phyloP scores from a whole-genome alignment of 1,140 invertebrate species.

The Lordiphosa mommai region DNA sequence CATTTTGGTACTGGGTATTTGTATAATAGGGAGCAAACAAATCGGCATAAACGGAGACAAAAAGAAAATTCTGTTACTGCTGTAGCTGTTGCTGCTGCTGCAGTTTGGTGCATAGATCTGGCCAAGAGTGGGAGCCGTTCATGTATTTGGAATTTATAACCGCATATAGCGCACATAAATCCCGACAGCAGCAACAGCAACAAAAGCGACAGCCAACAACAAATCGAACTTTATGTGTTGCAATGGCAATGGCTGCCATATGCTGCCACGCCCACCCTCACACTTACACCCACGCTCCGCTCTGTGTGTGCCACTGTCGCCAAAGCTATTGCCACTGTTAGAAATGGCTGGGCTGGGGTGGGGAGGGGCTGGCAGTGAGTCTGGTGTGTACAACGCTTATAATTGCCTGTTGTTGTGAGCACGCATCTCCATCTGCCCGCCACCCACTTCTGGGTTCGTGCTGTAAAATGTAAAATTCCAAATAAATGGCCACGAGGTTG shows the following conservation, averaged over 20 bases:
- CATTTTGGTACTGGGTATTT: slow-evolving; percentile 10
- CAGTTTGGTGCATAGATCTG: slow-evolving; percentile 77
- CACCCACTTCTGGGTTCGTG: slow-evolving; percentile 31
- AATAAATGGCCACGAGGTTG: slow-evolving; percentile 68
- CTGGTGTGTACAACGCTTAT: slow-evolving; percentile 63
- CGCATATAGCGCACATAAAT: slow-evolving; percentile 76
- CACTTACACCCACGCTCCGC: neutral
- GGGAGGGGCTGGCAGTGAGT: slow-evolving; percentile 3
- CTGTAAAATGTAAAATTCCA: slow-evolving; percentile 77
- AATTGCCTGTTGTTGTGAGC: slow-evolving; percentile 65
- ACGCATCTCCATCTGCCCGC: slow-evolving; percentile 46
- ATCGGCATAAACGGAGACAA: slow-evolving; percentile 38
- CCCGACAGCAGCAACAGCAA: slow-evolving; percentile 46
- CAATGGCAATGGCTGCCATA: slow-evolving; percentile 65
- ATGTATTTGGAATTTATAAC: slow-evolving; percentile 78
- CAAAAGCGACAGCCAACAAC: slow-evolving; percentile 34
- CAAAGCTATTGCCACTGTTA: slow-evolving; percentile 77
- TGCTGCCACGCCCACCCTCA: slow-evolving; percentile 21
- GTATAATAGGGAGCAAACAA: slow-evolving; percentile 48
- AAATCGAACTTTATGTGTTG: slow-evolving; percentile 76
- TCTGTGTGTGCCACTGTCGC: slow-evolving; percentile 45
- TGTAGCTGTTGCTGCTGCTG: slow-evolving; percentile 28
- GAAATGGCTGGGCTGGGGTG: slow-evolving; percentile 40
- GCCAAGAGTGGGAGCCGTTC: slow-evolving; percentile 50
- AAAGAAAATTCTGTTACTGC: slow-evolving; percentile 55